Evolutionary conservation across 1,140 invertebrate species (phyloP).

Genomic region (Lepidurus packardi): DNA sequence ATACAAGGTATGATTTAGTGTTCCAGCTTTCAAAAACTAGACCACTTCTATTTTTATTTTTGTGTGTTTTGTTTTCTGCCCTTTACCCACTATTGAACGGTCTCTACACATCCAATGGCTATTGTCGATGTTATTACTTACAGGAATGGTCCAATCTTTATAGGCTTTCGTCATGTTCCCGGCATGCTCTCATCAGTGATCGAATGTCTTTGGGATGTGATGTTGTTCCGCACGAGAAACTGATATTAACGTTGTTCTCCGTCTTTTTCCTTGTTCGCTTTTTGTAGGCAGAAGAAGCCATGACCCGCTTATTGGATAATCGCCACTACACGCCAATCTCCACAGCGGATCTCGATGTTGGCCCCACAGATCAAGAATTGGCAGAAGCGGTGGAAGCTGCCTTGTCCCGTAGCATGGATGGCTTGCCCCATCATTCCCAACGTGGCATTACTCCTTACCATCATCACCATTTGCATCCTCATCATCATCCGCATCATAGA

Average conservation of each 20-base stretch:
- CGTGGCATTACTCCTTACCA: neutral
- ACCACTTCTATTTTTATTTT: too few relatives aligned
- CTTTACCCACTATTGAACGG: too few relatives aligned
- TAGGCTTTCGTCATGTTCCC: neutral
- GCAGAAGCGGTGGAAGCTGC: neutral
- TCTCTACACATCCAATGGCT: too few relatives aligned
- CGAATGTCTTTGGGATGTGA: neutral
- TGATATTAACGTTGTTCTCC: neutral
- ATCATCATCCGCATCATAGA: neutral
- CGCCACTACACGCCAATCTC: neutral
- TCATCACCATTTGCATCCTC: neutral
- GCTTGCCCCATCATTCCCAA: neutral
- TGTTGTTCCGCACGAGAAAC: neutral
- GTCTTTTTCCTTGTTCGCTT: neutral
- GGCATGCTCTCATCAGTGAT: neutral
- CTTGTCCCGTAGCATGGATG: constrained; percentile 2
- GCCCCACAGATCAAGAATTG: neutral
- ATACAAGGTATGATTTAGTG: too few relatives aligned
- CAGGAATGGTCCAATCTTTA: neutral
- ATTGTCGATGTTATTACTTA: too few relatives aligned
- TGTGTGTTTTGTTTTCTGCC: too few relatives aligned
- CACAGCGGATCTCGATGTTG: neutral
- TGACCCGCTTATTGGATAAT: neutral
- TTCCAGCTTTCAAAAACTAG: too few relatives aligned
- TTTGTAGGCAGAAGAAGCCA: constrained; percentile 7